Percentiles rank a stretch among this genome's conserved stretches.
phyloP scores from a whole-genome alignment of 37 sponge, comb jelly and placozoan species.

The Bolinopsis microptera region DNA sequence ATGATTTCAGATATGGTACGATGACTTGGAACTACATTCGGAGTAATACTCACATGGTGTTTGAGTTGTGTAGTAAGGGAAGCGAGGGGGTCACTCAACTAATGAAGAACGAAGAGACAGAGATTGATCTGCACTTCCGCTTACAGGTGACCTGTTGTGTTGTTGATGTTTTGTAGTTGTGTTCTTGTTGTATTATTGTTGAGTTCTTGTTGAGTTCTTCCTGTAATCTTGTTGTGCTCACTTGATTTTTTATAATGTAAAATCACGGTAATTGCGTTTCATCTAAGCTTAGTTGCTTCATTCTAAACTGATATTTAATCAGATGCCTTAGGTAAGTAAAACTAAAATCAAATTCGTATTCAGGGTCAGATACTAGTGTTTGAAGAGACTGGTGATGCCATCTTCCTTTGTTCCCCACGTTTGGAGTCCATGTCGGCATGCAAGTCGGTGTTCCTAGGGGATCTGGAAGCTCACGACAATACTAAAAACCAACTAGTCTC shows the following conservation, averaged over 20 bases:
- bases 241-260: no score
- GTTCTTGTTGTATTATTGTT: no score
- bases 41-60: constrained; percentile 15
- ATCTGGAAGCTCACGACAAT: constrained; percentile 17
- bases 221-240: no score
- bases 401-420: constrained; percentile 62
- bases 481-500: constrained; percentile 27
- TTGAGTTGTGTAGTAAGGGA: constrained; percentile 37
- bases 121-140: constrained; percentile 25
- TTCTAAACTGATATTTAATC: no score
- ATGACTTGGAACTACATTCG: constrained; percentile 53
- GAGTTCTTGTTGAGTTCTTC: no score
- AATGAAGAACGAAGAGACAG: constrained; percentile 3
- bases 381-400: constrained; percentile 21
- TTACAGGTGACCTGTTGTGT: constrained; percentile 42
- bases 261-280: no score
- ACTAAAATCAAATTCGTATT: no score
- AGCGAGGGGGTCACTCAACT: constrained; percentile 12
- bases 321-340: no score
- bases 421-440: constrained; percentile 19
- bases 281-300: no score
- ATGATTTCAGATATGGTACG: not conserved
- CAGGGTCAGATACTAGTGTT: constrained; percentile 52
- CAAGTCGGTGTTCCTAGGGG: constrained; percentile 26
- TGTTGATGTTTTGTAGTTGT: no score